Conservation (phyloP, 2,888 invertebrate species). For the Mythimna ferrago region DNA sequence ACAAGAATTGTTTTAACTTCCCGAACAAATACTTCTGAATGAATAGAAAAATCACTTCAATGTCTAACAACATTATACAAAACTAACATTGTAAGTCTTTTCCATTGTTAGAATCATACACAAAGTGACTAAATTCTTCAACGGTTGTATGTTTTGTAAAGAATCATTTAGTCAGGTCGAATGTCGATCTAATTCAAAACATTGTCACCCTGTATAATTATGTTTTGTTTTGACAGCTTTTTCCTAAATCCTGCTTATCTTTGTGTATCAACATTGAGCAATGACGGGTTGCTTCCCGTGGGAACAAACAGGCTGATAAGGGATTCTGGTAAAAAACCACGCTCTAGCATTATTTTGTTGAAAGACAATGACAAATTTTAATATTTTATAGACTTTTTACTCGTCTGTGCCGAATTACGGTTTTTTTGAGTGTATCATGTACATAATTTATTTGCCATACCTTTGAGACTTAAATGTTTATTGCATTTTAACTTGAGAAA, state of each 20-base stretch:
- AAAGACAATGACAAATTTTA: too few relatives aligned
- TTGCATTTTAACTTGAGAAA: too few relatives aligned
- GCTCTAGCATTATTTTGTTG: too few relatives aligned
- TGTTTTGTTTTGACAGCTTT: slow-evolving; percentile 65
- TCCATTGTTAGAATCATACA: slow-evolving; percentile 23
- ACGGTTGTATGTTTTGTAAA: slow-evolving; percentile 45
- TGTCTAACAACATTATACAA: not conserved
- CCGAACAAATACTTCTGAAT: not conserved
- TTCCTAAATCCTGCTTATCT: slow-evolving; percentile 67
- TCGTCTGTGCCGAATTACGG: too few relatives aligned
- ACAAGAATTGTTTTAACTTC: not conserved
- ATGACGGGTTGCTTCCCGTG: slow-evolving; percentile 58
- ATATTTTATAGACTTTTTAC: too few relatives aligned
- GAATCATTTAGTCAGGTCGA: slow-evolving; percentile 30
- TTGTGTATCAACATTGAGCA: slow-evolving; percentile 69
- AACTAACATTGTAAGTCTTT: slow-evolving; percentile 1
- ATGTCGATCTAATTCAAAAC: slow-evolving; percentile 48
- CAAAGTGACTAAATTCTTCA: slow-evolving; percentile 24
- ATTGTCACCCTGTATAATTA: slow-evolving; percentile 4
- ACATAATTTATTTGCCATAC: too few relatives aligned
- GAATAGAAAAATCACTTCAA: not conserved
- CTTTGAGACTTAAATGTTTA: too few relatives aligned
- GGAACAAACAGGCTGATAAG: slow-evolving; percentile 51
- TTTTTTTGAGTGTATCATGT: too few relatives aligned
- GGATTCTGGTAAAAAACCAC: not conserved